Conservation (phyloP, 2,113 vertebrate genomes). For the Andinoacara biseriatus region DNA sequence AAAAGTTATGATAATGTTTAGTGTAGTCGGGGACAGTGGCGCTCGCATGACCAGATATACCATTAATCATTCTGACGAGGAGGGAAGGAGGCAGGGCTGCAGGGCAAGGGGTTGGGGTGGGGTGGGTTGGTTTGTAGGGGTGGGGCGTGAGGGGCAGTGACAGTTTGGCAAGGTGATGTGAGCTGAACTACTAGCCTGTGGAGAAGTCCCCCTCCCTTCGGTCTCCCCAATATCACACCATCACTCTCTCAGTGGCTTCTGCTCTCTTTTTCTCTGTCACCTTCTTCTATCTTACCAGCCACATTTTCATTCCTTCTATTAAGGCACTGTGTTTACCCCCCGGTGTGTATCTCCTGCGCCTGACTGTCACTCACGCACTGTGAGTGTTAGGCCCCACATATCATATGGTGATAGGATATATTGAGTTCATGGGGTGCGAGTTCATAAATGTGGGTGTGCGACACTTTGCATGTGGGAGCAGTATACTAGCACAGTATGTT, state of each 20-base stretch:
- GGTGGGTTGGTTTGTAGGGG: constrained; percentile 9
- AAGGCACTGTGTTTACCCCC: constrained; percentile 49
- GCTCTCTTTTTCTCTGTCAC: constrained; percentile 50
- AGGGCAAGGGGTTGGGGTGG: not conserved
- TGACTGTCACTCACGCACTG: constrained; percentile 50
- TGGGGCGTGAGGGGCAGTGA: constrained; percentile 47
- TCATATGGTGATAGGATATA: constrained; percentile 21
- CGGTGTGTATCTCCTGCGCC: constrained; percentile 45
- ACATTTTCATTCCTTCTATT: constrained; percentile 53
- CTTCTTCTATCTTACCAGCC: constrained; percentile 41
- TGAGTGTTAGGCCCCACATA: constrained; percentile 24
- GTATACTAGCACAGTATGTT: not conserved
- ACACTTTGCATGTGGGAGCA: not conserved
- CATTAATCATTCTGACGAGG: constrained; percentile 76
- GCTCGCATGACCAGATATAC: constrained; percentile 48
- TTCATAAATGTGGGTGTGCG: constrained; percentile 8
- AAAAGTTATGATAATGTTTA: constrained; percentile 75
- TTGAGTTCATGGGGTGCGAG: constrained; percentile 25
- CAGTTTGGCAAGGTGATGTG: constrained; percentile 73
- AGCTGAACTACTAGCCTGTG: constrained; percentile 68
- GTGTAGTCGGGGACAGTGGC: constrained; percentile 46
- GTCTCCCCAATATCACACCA: constrained; percentile 22
- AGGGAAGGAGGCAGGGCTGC: constrained; percentile 30
- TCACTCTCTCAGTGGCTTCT: constrained; percentile 22
- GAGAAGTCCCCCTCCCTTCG: constrained; percentile 30